These are phyloP conservation scores for Orchestes rusci DNA, from an alignment of 2,888 invertebrate genomes.

Conservation along the genomic window DNA sequence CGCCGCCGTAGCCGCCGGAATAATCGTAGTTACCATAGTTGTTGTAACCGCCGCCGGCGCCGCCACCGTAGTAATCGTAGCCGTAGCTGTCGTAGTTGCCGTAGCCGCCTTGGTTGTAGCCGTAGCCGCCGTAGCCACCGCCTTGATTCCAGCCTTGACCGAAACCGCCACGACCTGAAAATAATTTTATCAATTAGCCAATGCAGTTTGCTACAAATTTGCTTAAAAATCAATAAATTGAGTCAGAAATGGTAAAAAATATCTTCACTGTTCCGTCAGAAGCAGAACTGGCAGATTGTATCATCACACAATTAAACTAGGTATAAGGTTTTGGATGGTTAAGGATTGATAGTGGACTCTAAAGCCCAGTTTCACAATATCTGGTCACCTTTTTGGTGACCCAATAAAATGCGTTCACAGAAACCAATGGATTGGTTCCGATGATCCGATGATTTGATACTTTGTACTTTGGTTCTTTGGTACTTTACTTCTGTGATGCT, in stretches of 20 bases:
- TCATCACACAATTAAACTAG: slow-evolving; percentile 32
- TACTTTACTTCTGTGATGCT: too few species aligned
- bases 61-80: slow-evolving; percentile 45
- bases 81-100: slow-evolving; percentile 54
- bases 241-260: slow-evolving; percentile 22
- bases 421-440: too few species aligned
- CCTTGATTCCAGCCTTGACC: slow-evolving; percentile 21
- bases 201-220: too few species aligned
- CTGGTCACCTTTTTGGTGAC: too few species aligned
- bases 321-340: slow-evolving; percentile 37
- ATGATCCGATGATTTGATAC: too few species aligned
- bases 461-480: too few species aligned
- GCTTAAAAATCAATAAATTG: too few species aligned
- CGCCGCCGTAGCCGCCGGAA: slow-evolving; percentile 69
- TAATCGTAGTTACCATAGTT: slow-evolving; percentile 76
- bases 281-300: slow-evolving; percentile 30
- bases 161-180: slow-evolving; percentile 44
- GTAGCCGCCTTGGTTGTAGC: slow-evolving; percentile 43
- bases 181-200: too few species aligned
- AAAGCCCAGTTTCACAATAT: too few species aligned
- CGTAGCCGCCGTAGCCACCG: slow-evolving; percentile 54
- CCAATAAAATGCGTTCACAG: too few species aligned
- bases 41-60: slow-evolving; percentile 69
- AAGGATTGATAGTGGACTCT: too few species aligned
- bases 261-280: slow-evolving; percentile 28